Evolutionary conservation across 2,797 vertebrate species (phyloP), one percentile per base, ranked within the genome.

Genomic region (Nyctalus aviator): DNA sequence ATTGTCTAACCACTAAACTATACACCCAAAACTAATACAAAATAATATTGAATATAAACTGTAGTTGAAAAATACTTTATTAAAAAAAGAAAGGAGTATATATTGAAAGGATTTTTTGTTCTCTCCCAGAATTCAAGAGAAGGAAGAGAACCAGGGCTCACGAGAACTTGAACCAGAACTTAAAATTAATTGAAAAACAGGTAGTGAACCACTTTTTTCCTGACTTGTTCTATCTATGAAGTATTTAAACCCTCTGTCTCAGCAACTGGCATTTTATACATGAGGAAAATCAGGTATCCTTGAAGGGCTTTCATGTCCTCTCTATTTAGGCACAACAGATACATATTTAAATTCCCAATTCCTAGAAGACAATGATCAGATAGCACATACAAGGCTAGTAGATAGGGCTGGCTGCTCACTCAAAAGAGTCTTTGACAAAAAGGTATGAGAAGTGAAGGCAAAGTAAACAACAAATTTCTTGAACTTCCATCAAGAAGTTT

Each of bases 261-360:
- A 41, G 13, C 73, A 59, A 87, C 32, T 90, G 57, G 14, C 32
- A 75, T 55, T 90, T 90, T 93, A 50, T 92, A 88, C 13, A 12
- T 81, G 71, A 41, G 27, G 48, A 41, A 90, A 91, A 62, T 32
- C 30, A 30, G 44, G 35, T 23, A 73, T 8, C 11, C 32, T 90
- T 27, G 32, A 66, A 27, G 25, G 35, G 18, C 50, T 86, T 69
- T 30, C 3, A 3, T 93, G 37, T 62, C 21, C 18, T 81, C 25
- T 77, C 30, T 41, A 86, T 72, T 57, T 83, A 53, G 27, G 1
- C 18, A 81, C 62, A 66, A 62, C 21, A 91, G 59, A 68, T 87
- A 30, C 18, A n/a, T 78, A 59, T 20, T 79, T 93, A 48, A 94
- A 79, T 93, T 89, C 59, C 30, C 30, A 91, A 1, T 93, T 96